A percentile compares a stretch with the other conserved stretches of the same genome.
phyloP scores from a whole-genome alignment of 1,140 invertebrate species.

The Ceratosolen fusciceps region DNA sequence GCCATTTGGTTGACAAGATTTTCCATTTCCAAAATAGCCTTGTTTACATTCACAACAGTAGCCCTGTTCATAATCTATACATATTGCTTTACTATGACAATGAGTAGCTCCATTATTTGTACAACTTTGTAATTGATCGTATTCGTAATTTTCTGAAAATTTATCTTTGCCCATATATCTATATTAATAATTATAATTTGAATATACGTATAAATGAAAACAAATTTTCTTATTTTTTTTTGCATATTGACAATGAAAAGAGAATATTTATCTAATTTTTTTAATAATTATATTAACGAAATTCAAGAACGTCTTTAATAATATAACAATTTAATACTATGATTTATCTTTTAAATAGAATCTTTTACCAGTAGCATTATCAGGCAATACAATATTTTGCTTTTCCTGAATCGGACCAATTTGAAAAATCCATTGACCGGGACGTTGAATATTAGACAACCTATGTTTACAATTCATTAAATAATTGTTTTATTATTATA shows the following conservation, averaged over 20 bases:
- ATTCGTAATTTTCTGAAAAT: slow-evolving; percentile 52
- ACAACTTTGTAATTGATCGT: slow-evolving; percentile 69
- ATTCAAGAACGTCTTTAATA: too few species aligned
- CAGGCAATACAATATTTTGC: slow-evolving; percentile 78
- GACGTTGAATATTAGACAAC: slow-evolving; percentile 85
- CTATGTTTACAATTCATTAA: slow-evolving; percentile 70
- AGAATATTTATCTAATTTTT: too few species aligned
- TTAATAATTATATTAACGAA: too few species aligned
- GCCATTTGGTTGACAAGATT: slow-evolving; percentile 88
- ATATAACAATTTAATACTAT: not conserved
- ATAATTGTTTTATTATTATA: not conserved
- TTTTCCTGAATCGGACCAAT: slow-evolving; percentile 78
- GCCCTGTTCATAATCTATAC: slow-evolving; percentile 85
- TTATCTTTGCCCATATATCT: slow-evolving; percentile 1
- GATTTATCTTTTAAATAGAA: not conserved
- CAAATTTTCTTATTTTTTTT: too few species aligned
- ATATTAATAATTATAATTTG: not conserved
- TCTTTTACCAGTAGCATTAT: slow-evolving; percentile 71
- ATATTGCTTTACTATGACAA: slow-evolving; percentile 87
- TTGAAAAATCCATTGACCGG: slow-evolving; percentile 88
- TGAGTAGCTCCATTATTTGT: slow-evolving; percentile 72
- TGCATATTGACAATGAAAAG: too few species aligned
- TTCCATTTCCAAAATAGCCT: slow-evolving; percentile 92
- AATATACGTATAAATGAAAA: too few species aligned
- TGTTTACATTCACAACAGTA: slow-evolving; percentile 90